Percentiles rank a stretch among this genome's conserved stretches.
These are phyloP conservation scores for Oceanodroma tethys DNA, from an alignment of 2,113 vertebrate genomes.

Conservation along the genomic window DNA sequence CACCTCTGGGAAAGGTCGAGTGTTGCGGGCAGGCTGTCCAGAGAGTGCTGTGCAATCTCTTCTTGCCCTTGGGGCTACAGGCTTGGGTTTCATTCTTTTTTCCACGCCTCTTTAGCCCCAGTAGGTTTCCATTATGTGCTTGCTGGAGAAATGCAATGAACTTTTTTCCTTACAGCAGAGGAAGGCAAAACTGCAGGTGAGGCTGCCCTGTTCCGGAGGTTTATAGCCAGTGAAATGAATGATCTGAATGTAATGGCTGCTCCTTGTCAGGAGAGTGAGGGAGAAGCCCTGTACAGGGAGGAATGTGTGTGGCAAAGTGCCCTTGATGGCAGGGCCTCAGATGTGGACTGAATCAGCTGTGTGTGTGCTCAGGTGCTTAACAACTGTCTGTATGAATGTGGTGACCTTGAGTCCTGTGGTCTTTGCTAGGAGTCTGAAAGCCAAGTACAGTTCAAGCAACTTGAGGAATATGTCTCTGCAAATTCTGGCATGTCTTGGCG, in stretches of 20 bases:
- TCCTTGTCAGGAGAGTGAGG: background rate
- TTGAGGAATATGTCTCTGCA: slow-evolving; percentile 39
- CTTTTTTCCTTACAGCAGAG: background rate
- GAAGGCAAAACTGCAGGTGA: background rate
- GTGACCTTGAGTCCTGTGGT: slow-evolving; percentile 17
- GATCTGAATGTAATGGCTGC: background rate
- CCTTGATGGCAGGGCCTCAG: background rate
- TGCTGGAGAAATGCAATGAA: background rate
- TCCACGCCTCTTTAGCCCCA: background rate
- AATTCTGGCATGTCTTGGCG: slow-evolving; percentile 40
- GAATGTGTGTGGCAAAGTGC: background rate
- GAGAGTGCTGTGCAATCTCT: background rate
- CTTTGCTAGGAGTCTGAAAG: background rate
- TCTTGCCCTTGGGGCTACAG: background rate
- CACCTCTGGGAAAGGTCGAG: background rate
- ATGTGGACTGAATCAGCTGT: background rate
- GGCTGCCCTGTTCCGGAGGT: background rate
- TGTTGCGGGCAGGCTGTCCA: background rate
- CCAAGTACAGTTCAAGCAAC: background rate
- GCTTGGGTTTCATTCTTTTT: background rate
- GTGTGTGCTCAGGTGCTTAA: background rate
- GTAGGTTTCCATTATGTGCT: background rate
- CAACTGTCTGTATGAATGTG: background rate
- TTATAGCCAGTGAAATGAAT: background rate
- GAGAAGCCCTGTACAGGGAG: background rate